Conservation (phyloP, 2,113 vertebrate species). For the Chloropsis cyanopogon region DNA sequence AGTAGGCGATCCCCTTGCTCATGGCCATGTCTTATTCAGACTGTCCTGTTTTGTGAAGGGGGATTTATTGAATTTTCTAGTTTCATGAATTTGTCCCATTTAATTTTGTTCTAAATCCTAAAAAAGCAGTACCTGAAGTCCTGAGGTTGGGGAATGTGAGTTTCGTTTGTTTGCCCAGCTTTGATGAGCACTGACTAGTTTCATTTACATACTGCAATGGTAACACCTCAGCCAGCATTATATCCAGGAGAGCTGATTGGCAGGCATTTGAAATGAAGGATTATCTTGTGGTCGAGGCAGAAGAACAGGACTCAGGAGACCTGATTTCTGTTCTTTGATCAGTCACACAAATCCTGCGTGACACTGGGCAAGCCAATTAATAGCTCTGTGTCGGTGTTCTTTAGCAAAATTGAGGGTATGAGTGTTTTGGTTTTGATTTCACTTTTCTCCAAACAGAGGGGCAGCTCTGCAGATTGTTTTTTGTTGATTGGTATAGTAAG, state of each 20-base stretch:
- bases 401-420: neutral
- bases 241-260: neutral
- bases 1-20: neutral
- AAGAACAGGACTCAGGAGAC: neutral
- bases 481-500: neutral
- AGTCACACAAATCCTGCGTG: neutral
- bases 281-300: neutral
- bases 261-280: slow-evolving; percentile 18
- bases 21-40: neutral
- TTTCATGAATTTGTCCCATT: neutral
- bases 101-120: neutral
- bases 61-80: neutral
- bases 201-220: neutral
- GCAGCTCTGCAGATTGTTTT: neutral
- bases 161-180: neutral
- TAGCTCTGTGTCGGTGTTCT: neutral
- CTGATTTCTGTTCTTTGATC: slow-evolving; percentile 21
- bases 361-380: neutral
- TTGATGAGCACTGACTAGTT: neutral
- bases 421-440: neutral
- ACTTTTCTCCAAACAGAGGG: neutral
- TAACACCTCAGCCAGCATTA: neutral
- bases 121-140: neutral
- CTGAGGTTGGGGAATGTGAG: neutral
- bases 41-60: neutral